phyloP scores from a whole-genome alignment of 2,888 invertebrate genomes.

The Linnaemya vulpina region DNA sequence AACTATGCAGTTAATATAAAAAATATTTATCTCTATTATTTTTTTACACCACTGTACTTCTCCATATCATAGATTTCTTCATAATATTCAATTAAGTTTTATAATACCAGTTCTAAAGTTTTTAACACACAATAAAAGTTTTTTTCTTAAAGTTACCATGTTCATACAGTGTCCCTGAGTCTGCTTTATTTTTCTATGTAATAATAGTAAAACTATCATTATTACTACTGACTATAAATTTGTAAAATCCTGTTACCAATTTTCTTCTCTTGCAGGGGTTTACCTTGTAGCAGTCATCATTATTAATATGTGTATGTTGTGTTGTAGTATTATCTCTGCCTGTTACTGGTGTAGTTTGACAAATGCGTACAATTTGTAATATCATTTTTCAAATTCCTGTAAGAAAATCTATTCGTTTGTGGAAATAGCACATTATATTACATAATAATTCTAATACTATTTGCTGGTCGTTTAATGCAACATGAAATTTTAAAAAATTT shows the following conservation, averaged over 20 bases:
- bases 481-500: slow-evolving; percentile 23
- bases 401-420: slow-evolving; percentile 68
- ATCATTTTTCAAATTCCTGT: slow-evolving; percentile 80
- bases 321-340: background rate
- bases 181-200: background rate
- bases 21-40: background rate
- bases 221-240: slow-evolving; percentile 52
- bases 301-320: slow-evolving; percentile 38
- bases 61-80: background rate
- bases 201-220: slow-evolving; percentile 45
- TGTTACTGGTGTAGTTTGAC: slow-evolving; percentile 76
- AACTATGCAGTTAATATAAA: background rate
- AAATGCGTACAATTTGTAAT: slow-evolving; percentile 82
- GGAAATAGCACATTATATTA: slow-evolving; percentile 67
- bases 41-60: background rate
- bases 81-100: slow-evolving; percentile 35
- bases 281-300: slow-evolving; percentile 43
- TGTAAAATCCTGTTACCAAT: slow-evolving; percentile 55
- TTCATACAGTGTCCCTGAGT: background rate
- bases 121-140: slow-evolving; percentile 52
- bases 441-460: slow-evolving; percentile 63
- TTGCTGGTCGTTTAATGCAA: slow-evolving; percentile 62
- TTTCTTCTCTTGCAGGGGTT: slow-evolving; percentile 2
- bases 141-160: slow-evolving; percentile 16
- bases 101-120: slow-evolving; percentile 42